phyloP scores from a whole-genome alignment of 1,140 invertebrate genomes.

The Eriocheir sinensis region DNA sequence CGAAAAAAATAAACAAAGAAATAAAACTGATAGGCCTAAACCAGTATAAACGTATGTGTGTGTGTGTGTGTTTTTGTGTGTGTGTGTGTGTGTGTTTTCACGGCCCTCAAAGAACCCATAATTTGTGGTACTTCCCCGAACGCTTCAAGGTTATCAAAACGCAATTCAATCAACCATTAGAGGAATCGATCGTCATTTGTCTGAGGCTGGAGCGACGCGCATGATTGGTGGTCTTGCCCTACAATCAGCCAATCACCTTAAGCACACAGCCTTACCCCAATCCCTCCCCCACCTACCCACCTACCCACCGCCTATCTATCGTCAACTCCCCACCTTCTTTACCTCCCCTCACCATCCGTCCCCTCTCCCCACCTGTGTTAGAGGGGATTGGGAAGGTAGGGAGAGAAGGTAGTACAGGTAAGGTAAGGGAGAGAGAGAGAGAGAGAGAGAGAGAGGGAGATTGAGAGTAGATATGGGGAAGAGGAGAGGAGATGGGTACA shows the following conservation, averaged over 20 bases:
- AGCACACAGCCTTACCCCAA: conserved; percentile 36
- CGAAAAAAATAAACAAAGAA: too few relatives aligned
- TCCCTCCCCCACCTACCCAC: background rate
- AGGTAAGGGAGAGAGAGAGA: too few relatives aligned
- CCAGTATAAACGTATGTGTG: too few relatives aligned
- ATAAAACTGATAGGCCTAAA: background rate
- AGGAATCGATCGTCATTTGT: conserved; percentile 75
- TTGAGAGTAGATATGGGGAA: background rate
- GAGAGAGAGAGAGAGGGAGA: too few relatives aligned
- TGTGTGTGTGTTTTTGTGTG: background rate
- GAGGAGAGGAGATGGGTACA: background rate
- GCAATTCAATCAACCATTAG: conserved; percentile 73
- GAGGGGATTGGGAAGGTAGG: too few relatives aligned
- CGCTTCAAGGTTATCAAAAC: conserved; percentile 68
- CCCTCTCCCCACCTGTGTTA: background rate
- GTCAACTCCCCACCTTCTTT: background rate
- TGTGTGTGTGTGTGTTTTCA: background rate
- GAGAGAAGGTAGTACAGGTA: too few relatives aligned
- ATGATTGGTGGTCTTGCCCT: conserved; percentile 68
- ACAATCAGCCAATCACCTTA: conserved; percentile 75
- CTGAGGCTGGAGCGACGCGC: conserved; percentile 30
- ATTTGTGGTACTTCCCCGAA: conserved; percentile 29
- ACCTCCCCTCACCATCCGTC: background rate
- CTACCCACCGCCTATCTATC: background rate
- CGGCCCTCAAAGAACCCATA: background rate